These are phyloP conservation scores for Hystrix brachyura DNA, from an alignment of 2,113 vertebrate genomes.

Conservation along the genomic window DNA sequence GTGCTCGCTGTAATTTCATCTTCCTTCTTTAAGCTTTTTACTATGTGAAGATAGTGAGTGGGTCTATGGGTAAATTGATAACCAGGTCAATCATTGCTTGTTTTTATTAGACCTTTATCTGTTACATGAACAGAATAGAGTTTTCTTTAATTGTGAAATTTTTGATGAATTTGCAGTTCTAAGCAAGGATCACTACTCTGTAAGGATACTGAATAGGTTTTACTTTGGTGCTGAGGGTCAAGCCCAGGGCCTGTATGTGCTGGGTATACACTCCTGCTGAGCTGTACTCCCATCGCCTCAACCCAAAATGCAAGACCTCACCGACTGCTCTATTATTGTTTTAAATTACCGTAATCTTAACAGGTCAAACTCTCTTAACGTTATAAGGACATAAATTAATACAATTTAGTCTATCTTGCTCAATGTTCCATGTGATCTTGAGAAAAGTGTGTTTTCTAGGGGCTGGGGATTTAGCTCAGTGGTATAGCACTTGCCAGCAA, in stretches of 20 bases:
- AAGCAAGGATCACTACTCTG: background rate
- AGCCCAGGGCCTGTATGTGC: background rate
- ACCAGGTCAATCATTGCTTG: conserved; percentile 64
- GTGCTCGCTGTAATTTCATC: conserved; percentile 74
- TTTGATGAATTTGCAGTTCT: conserved; percentile 19
- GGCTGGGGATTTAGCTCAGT: no score
- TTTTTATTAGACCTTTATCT: conserved; percentile 68
- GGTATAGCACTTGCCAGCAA: no score
- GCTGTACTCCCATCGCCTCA: background rate
- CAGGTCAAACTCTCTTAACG: background rate
- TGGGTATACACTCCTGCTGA: background rate
- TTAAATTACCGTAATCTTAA: conserved; percentile 14
- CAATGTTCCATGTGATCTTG: background rate
- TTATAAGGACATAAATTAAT: background rate
- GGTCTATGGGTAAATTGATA: conserved; percentile 80
- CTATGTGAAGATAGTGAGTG: conserved; percentile 76
- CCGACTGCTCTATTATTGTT: background rate
- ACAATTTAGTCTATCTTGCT: background rate
- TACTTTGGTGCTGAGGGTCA: background rate
- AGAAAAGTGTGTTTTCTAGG: background rate
- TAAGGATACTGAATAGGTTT: background rate
- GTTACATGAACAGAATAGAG: conserved; percentile 66
- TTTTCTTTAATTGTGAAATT: conserved; percentile 3
- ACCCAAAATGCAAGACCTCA: background rate
- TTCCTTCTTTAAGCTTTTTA: conserved; percentile 64